Evolutionary conservation across 2,113 vertebrate species (phyloP), one percentile per base, ranked within the genome.

Genomic region (Pipa parva): DNA sequence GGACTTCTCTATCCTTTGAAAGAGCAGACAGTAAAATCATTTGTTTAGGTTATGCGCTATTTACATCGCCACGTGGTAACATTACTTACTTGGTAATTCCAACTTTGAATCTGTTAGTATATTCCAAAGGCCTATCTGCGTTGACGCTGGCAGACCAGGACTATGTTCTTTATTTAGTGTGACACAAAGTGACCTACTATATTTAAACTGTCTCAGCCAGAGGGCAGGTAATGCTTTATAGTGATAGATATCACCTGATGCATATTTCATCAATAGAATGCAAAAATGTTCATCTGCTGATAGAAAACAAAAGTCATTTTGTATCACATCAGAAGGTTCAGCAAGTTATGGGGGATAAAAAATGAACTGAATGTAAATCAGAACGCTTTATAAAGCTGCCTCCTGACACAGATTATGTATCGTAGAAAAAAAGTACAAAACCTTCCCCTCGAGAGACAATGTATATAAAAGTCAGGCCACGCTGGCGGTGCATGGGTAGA

Each of bases 1-100:
- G n/a, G n/a, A n/a, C n/a, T n/a, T n/a, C n/a, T n/a, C n/a, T n/a
- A n/a, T n/a, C n/a, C n/a, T n/a, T n/a, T n/a, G 78, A 76, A 76
- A 76, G 52, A 77, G 62, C 74, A 74, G 74, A 75, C 59, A 63
- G 59, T 79, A 77, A 76, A 72, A 77, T 75, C 59, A 58, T 66
- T 67, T 72, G 22, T 21, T 63, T 71, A 60, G 26, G 63, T 63
- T 59, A 26, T 12, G 10, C 29, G 66, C 49, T 75, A 71, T 84
- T 78, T 79, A 71, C 72, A 68, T 73, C 75, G 77, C 71, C 31
- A 0, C 59, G 77, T 75, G 37, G 28, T 52, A 48, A 67, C 54
- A 9, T 0, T 61, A 69, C 21, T 9, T 49, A 28, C 65, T 68
- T 58, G 26, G n/a, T 51, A 28, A 31, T 58, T 31, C 33, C 31